Evolutionary conservation across 1,140 invertebrate genomes (phyloP).

Genomic region (Dendroctonus ponderosae): DNA sequence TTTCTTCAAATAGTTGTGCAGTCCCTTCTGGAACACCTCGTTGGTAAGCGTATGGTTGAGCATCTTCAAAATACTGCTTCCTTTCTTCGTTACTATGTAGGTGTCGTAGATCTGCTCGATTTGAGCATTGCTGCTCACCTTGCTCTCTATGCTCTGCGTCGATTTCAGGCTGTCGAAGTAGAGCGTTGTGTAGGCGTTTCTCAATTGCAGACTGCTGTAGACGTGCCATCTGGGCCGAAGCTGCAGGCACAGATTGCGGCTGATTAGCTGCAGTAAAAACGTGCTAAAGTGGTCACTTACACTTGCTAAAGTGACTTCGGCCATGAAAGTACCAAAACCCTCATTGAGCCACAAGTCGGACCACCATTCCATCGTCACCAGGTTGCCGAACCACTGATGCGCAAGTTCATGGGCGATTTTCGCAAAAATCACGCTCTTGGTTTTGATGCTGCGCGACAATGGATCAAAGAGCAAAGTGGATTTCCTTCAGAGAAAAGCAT

Average conservation of each 20-base stretch:
- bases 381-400: slow-evolving; percentile 70
- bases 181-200: slow-evolving; percentile 41
- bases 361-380: slow-evolving; percentile 66
- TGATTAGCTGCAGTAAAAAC: not conserved
- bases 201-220: slow-evolving; percentile 41
- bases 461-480: slow-evolving; percentile 41
- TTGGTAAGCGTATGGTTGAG: slow-evolving; percentile 60
- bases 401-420: slow-evolving; percentile 52
- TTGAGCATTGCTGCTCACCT: slow-evolving; percentile 39
- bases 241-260: slow-evolving; percentile 22
- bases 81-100: slow-evolving; percentile 41
- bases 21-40: slow-evolving; percentile 56
- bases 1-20: slow-evolving; percentile 55
- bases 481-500: slow-evolving; percentile 34
- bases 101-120: slow-evolving; percentile 44
- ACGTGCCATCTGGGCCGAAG: slow-evolving; percentile 42
- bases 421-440: slow-evolving; percentile 42
- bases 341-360: slow-evolving; percentile 71
- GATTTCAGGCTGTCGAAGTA: slow-evolving; percentile 44
- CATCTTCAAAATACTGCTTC: slow-evolving; percentile 60
- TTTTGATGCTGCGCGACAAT: slow-evolving; percentile 37
- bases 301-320: slow-evolving; percentile 38
- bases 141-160: slow-evolving; percentile 39
- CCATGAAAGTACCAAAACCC: slow-evolving; percentile 59
- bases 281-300: slow-evolving; percentile 29